phyloP scores from a whole-genome alignment of 2,888 invertebrate genomes.

The Scaptomyza caliginosa region DNA sequence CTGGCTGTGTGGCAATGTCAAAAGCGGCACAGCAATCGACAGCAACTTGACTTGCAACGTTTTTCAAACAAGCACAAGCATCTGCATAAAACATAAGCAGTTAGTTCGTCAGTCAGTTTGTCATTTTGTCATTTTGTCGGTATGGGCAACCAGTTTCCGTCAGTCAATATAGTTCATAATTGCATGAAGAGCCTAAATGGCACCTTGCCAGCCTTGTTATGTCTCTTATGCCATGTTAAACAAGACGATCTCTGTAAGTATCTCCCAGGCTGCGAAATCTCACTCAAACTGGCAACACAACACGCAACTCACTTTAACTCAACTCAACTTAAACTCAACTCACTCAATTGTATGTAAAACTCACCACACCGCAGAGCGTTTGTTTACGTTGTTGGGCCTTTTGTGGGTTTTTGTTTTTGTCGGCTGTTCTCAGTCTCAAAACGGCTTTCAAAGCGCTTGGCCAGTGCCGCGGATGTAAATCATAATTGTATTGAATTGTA shows the following conservation, averaged over 20 bases:
- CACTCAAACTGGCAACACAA: conserved; percentile 13
- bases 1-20: conserved; percentile 48
- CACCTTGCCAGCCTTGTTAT: conserved; percentile 68
- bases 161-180: conserved; percentile 73
- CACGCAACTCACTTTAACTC: conserved; percentile 12
- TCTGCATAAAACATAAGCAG: conserved; percentile 43
- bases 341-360: conserved; percentile 7
- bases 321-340: conserved; percentile 14
- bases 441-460: conserved; percentile 79
- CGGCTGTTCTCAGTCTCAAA: conserved; percentile 80
- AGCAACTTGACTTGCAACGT: conserved; percentile 36
- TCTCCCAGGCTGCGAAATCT: background rate
- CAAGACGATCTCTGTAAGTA: conserved; percentile 48
- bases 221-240: conserved; percentile 48
- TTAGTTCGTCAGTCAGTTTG: conserved; percentile 7
- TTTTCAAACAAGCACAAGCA: conserved; percentile 8
- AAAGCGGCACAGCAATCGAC: conserved; percentile 9
- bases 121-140: conserved; percentile 17
- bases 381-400: conserved; percentile 38
- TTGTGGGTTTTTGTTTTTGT: conserved; percentile 40
- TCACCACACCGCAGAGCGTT: conserved; percentile 21
- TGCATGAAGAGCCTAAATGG: conserved; percentile 63
- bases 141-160: conserved; percentile 48
- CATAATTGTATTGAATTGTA: background rate
- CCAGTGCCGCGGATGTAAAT: conserved; percentile 53